Percentiles rank a stretch among this genome's conserved stretches.
Evolutionary conservation across 2,888 invertebrate genomes (phyloP).

Genomic region (Eremobia ochroleuca): DNA sequence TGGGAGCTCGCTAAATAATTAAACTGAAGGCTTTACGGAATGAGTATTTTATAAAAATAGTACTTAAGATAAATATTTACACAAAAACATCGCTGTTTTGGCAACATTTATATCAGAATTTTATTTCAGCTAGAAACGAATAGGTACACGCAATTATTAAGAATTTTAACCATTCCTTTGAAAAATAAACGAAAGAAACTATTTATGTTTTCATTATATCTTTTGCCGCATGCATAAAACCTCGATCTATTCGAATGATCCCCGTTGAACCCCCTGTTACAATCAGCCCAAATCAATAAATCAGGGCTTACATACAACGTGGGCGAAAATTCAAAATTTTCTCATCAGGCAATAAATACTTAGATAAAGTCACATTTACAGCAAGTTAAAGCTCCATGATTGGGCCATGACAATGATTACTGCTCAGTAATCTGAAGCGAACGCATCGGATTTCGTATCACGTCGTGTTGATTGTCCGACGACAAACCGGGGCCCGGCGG

Average conservation of each 20-base stretch:
- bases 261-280: not conserved
- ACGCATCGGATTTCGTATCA: conserved; percentile 89
- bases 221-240: not conserved
- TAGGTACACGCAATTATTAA: not conserved
- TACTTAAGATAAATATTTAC: conserved; percentile 24
- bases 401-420: conserved; percentile 82
- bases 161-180: not conserved
- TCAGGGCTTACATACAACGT: not conserved
- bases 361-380: conserved; percentile 61
- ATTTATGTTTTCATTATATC: conserved; percentile 5
- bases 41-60: conserved; percentile 20
- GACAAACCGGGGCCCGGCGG: conserved; percentile 85
- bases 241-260: not conserved
- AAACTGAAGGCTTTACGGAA: conserved; percentile 40
- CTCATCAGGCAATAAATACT: conserved; percentile 46
- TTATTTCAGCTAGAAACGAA: not conserved
- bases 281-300: conserved; percentile 8
- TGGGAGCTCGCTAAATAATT: conserved; percentile 25
- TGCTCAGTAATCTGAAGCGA: conserved; percentile 79
- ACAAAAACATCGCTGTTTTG: not conserved
- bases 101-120: not conserved
- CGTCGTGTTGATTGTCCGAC: conserved; percentile 89
- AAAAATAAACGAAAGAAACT: not conserved
- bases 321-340: conserved; percentile 11
- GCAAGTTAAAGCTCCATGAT: conserved; percentile 72